Evolutionary conservation across 2,888 invertebrate genomes (phyloP).

Genomic region (Lomographa bimaculata): DNA sequence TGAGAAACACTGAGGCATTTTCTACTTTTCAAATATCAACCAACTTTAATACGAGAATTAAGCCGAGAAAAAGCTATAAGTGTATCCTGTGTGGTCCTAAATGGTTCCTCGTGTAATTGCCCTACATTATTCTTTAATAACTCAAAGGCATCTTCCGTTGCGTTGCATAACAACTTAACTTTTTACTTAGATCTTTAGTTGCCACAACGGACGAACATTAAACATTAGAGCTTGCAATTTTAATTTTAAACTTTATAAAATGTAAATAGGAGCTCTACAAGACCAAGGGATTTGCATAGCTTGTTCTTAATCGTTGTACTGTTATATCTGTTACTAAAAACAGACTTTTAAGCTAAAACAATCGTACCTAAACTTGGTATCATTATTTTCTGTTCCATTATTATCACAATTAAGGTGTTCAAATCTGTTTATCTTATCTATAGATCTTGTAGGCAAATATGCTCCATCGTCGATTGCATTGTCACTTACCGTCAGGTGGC

Average conservation of each 20-base stretch:
- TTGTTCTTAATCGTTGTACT: no score
- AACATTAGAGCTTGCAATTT: conserved; percentile 16
- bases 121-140: conserved; percentile 31
- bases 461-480: no score
- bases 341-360: no score
- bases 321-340: no score
- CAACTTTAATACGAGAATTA: conserved; percentile 12
- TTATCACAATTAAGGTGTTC: no score
- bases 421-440: no score
- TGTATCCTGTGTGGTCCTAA: conserved; percentile 37
- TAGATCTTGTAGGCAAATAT: no score
- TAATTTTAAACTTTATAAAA: conserved; percentile 20
- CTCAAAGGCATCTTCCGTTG: conserved; percentile 20
- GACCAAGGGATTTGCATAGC: conserved; percentile 14
- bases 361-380: no score
- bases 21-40: conserved; percentile 24
- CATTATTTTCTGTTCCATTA: no score
- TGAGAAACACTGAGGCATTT: conserved; percentile 27
- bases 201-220: conserved; percentile 2
- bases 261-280: conserved; percentile 8
- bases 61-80: conserved; percentile 28
- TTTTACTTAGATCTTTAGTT: conserved; percentile 20
- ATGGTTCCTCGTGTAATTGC: conserved; percentile 29
- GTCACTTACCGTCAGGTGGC: no score
- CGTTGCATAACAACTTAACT: conserved; percentile 13